Evolutionary conservation across 2,888 invertebrate genomes (phyloP), one percentile per base, ranked within the genome.

Genomic region (Cataglyphis altisquamis): DNA sequence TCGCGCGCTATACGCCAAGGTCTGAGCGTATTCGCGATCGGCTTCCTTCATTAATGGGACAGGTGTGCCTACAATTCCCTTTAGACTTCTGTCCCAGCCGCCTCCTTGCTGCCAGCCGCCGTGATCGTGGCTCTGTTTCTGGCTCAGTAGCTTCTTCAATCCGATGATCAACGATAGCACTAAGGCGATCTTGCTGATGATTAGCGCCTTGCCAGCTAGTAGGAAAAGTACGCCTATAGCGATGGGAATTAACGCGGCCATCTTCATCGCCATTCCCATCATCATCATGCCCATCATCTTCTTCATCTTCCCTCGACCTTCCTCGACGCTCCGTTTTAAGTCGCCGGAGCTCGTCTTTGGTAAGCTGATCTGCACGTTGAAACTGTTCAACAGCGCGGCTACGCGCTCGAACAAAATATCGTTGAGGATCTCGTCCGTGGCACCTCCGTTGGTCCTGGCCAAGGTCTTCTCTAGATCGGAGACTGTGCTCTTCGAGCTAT

Each of bases 211-310:
- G 80, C 98, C 98, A 12, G 98, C 98, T 86, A 98, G 93, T 39
- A 98, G 95, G 95, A 98, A 98, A 10, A 98, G 96, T 15, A 97
- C 97, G 57, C 97, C 98, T 91, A 98, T 97, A 9, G 97, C 97
- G 3, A 98, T 93, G 0, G 98, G 98, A 39, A 98, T 96, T 96
- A 98, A 95, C 3, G 97, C 97, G 29, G 97, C 97, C 96, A 98
- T 96, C 95, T 98, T 98, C 96, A 97, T 98, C 5, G 97, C 97
- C 88, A 97, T 96, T 8, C 97, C 98, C 97, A 98, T 98, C 97
- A 98, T 97, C 97, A 98, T 97, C 96, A 97, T 97, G 52, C 97
- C 96, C 97, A 98, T 97, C 97, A 98, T 98, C 92, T 98, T 97
- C 96, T 98, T 98, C 97, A 97, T 97, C 95, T 98, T 97, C 3